Evolutionary conservation across 1,140 invertebrate genomes (phyloP).

Genomic region (Physella acuta): DNA sequence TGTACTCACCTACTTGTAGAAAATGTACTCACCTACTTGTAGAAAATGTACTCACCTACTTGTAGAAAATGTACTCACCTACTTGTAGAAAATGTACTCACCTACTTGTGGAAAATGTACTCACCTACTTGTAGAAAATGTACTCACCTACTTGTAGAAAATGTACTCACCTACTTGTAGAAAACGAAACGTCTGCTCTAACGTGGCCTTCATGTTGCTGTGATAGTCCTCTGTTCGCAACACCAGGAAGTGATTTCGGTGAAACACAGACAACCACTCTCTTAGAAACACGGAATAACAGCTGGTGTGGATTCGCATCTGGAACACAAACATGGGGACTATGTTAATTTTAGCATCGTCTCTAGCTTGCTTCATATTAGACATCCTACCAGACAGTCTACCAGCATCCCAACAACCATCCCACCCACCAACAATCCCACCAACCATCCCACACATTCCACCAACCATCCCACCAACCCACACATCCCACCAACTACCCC

Average conservation of each 20-base stretch:
- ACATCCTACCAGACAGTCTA: not conserved
- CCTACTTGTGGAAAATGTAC: too few relatives aligned
- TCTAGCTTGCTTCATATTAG: not conserved
- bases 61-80: too few relatives aligned
- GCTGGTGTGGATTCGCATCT: conserved; percentile 27
- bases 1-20: too few relatives aligned
- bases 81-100: too few relatives aligned
- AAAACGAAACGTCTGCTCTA: conserved; percentile 18
- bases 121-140: too few relatives aligned
- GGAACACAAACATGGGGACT: not conserved
- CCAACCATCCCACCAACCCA: not conserved
- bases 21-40: too few relatives aligned
- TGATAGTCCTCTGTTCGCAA: conserved; percentile 31
- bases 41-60: too few relatives aligned
- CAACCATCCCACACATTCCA: too few relatives aligned
- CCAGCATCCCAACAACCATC: not conserved
- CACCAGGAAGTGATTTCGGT: conserved; percentile 28
- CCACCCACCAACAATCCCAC: not conserved
- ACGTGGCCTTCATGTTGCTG: not conserved
- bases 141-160: too few relatives aligned
- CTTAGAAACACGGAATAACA: conserved; percentile 30
- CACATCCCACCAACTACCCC: not conserved
- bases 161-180: conserved; percentile 23
- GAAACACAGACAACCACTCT: conserved; percentile 33
- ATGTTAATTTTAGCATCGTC: not conserved